These are phyloP conservation scores for Conops quadrifasciatus DNA, from an alignment of 2,888 invertebrate species.

Conservation along the genomic window DNA sequence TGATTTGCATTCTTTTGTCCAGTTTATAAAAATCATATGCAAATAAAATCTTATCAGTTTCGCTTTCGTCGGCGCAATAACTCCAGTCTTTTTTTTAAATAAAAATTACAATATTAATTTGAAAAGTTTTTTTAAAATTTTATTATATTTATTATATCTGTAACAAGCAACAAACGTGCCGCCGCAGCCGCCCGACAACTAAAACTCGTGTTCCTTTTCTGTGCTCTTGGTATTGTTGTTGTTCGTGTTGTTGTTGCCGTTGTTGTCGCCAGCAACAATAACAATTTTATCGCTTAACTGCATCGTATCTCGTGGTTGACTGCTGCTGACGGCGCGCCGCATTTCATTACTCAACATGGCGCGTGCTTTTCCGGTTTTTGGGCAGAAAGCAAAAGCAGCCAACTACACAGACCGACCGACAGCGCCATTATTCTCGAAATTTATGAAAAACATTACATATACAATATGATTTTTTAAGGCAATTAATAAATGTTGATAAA, in stretches of 20 bases:
- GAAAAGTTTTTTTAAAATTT: conserved; percentile 12
- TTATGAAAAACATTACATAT: no score
- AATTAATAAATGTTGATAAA: no score
- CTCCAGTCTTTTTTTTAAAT: conserved; percentile 2
- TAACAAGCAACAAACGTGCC: conserved; percentile 27
- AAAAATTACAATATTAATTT: conserved; percentile 21
- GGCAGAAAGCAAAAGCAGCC: no score
- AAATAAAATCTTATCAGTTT: neutral
- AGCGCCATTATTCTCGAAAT: no score
- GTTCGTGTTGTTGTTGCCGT: conserved; percentile 14
- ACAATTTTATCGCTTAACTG: conserved; percentile 26
- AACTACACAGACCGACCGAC: no score
- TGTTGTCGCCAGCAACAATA: conserved; percentile 13
- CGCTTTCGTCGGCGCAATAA: conserved; percentile 1
- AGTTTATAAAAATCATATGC: no score
- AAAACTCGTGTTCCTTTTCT: neutral
- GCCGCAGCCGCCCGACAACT: no score
- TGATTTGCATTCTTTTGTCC: neutral
- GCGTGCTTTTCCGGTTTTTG: conserved; percentile 24
- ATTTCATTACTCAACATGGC: conserved; percentile 21
- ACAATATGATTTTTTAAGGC: no score
- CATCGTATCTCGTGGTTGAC: conserved; percentile 24
- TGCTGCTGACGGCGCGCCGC: conserved; percentile 13
- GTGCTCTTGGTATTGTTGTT: conserved; percentile 6
- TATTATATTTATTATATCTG: conserved; percentile 14